Base-by-base conservation (phyloP, 2,888 invertebrate species). In the Ernsta delagoae region DNA sequence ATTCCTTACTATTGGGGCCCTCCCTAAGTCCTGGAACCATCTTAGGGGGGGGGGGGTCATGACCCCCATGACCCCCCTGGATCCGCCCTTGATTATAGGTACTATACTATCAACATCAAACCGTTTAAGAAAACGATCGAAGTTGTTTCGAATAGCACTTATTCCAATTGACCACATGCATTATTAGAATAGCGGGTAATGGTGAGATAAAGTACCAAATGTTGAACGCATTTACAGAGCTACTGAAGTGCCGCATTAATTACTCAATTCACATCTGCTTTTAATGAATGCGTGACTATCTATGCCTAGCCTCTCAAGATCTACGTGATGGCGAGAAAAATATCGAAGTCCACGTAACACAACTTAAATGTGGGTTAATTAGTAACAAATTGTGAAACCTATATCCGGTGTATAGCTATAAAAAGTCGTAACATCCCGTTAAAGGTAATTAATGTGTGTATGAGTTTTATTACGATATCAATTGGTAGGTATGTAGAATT, bases 251-350 rank as follows among this genome's bases (percentile, higher is more conserved):
- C 77, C 72, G 77, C 77, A 74, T 84, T 83, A 88, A 83, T 82
- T 79, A 78, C 76, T 75, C 81, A 79, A 78, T 77, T 80, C 79
- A 81, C 91, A 90, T 92, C 88, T 92, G 92, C 80, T 86, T 83
- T 79, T 79, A 81, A 87, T 88, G 84, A 88, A 87, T 83, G 81
- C 66, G 67, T 67, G 75, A 80, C 16, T 16, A 16, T 16, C 81
- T 83, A 83, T 79, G 79, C 80, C 79, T 78, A 74, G 70, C 56
- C 48, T 65, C 59, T 65, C 6, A 59, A n/a, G 50, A 57, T n/a
- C 50, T 16, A 50, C 50, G 50, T 50, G 7, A 50, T 16, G 3
- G 16, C 50, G 16, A 50, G 50, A 50, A 50, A 50, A 50, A 48
- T 48, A 48, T 48, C 12, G 6, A 12, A 31, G 24, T 31, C 34